These are phyloP conservation scores for Discoglossus pictus DNA, from an alignment of 2,797 vertebrate genomes.

Conservation along the genomic window DNA sequence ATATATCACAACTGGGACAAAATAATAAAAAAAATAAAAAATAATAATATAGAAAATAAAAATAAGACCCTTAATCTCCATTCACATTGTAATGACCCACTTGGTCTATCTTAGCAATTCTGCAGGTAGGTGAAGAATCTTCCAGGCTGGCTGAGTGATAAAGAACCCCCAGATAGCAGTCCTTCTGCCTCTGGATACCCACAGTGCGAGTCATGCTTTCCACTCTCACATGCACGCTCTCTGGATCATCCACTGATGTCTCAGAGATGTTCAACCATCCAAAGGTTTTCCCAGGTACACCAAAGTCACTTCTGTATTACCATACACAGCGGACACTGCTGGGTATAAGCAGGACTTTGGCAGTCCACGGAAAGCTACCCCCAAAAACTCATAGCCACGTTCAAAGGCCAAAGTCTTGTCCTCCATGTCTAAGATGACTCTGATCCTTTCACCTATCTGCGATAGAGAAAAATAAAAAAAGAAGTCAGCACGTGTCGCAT, in stretches of 20 bases:
- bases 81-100: conserved; percentile 38
- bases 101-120: conserved; percentile 1
- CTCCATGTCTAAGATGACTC: conserved; percentile 98
- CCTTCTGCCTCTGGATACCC: conserved; percentile 51
- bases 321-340: conserved; percentile 96
- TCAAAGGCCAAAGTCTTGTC: conserved; percentile 98
- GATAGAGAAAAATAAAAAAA: conserved; percentile 54
- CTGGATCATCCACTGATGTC: conserved; percentile 56
- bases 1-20: conserved; percentile 25
- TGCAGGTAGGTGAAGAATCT: conserved; percentile 1
- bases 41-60: too few relatives aligned
- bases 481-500: not conserved
- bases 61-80: conserved; percentile 29
- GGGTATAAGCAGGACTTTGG: conserved; percentile 95
- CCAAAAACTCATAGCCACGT: conserved; percentile 96
- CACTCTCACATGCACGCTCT: conserved; percentile 51
- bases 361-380: conserved; percentile 94
- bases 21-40: conserved; percentile 25
- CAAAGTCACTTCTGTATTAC: conserved; percentile 99
- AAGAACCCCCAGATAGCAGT: conserved; percentile 49
- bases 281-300: conserved; percentile 96
- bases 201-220: conserved; percentile 10
- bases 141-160: conserved; percentile 15
- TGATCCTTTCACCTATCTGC: conserved; percentile 98
- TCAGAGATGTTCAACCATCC: conserved; percentile 78